phyloP scores from a whole-genome alignment of 2,888 invertebrate genomes.

The Euzophera pinguis region DNA sequence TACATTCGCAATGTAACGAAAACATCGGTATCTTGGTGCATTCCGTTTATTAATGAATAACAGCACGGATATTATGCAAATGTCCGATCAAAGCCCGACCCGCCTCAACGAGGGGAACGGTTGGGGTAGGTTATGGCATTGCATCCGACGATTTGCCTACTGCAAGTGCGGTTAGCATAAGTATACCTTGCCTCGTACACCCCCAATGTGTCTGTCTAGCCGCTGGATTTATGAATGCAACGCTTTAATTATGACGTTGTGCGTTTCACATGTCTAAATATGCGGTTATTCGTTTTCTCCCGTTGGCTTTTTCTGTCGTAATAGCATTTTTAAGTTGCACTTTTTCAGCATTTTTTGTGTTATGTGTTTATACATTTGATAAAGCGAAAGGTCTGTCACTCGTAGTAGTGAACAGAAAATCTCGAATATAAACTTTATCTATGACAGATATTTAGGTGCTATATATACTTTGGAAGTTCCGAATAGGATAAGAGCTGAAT shows the following conservation, averaged over 20 bases:
- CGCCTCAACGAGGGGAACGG: constrained; percentile 67
- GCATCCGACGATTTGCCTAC: constrained; percentile 64
- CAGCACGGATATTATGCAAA: constrained; percentile 60
- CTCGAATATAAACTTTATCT: too few relatives aligned
- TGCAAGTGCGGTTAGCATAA: constrained; percentile 72
- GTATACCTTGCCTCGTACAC: constrained; percentile 53
- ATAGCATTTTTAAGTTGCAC: not conserved
- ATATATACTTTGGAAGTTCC: too few relatives aligned
- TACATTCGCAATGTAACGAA: constrained; percentile 27
- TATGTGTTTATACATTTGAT: too few relatives aligned
- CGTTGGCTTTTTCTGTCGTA: not conserved
- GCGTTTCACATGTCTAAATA: constrained; percentile 10
- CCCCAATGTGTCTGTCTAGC: constrained; percentile 64
- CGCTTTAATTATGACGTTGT: constrained; percentile 61
- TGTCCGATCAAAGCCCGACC: constrained; percentile 65
- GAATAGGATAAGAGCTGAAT: too few relatives aligned
- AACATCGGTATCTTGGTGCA: constrained; percentile 25
- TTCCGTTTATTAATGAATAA: constrained; percentile 38
- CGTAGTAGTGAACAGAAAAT: too few relatives aligned
- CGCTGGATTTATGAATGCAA: constrained; percentile 64
- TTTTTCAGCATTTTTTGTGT: not conserved
- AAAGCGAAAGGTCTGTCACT: too few relatives aligned
- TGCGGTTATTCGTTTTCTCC: not conserved
- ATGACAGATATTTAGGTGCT: too few relatives aligned
- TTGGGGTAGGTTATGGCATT: constrained; percentile 74